A percentile compares a stretch with the other conserved stretches of the same genome.
These are phyloP conservation scores for Hypena proboscidalis DNA, from an alignment of 2,888 invertebrate genomes.

Conservation along the genomic window DNA sequence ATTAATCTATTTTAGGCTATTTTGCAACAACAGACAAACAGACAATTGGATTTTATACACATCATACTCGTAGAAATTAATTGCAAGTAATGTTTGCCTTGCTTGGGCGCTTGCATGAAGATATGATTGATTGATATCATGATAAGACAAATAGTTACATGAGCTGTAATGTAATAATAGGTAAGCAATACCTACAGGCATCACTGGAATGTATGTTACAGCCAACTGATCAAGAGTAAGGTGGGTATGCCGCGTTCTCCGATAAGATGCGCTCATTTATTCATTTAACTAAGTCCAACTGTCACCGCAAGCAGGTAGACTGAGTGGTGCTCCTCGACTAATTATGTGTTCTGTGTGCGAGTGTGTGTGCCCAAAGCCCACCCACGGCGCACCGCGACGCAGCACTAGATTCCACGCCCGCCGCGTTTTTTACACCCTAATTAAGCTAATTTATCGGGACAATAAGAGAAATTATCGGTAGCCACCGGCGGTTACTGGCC, in stretches of 20 bases:
- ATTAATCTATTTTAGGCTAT: no score
- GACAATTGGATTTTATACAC: no score
- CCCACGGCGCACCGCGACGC: conserved; percentile 18
- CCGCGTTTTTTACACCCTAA: conserved; percentile 81
- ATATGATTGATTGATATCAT: neutral
- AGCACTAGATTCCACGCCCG: conserved; percentile 76
- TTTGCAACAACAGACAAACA: no score
- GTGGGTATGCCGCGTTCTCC: neutral
- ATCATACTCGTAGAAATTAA: no score
- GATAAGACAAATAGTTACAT: neutral
- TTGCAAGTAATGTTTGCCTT: neutral
- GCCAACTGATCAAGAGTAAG: conserved; percentile 4
- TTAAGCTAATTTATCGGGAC: conserved; percentile 84
- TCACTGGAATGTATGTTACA: neutral
- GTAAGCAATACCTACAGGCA: no score
- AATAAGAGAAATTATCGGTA: conserved; percentile 79
- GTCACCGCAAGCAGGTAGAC: conserved; percentile 29
- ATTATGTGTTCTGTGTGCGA: conserved; percentile 25
- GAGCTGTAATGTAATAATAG: conserved; percentile 3
- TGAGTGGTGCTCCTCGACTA: conserved; percentile 25
- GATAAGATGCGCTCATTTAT: conserved; percentile 15
- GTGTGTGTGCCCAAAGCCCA: conserved; percentile 61
- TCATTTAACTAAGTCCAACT: conserved; percentile 1
- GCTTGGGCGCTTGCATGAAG: neutral
- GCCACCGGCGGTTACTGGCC: conserved; percentile 59